Evolutionary conservation across 2,113 vertebrate species (phyloP).

Genomic region (Canis aureus): DNA sequence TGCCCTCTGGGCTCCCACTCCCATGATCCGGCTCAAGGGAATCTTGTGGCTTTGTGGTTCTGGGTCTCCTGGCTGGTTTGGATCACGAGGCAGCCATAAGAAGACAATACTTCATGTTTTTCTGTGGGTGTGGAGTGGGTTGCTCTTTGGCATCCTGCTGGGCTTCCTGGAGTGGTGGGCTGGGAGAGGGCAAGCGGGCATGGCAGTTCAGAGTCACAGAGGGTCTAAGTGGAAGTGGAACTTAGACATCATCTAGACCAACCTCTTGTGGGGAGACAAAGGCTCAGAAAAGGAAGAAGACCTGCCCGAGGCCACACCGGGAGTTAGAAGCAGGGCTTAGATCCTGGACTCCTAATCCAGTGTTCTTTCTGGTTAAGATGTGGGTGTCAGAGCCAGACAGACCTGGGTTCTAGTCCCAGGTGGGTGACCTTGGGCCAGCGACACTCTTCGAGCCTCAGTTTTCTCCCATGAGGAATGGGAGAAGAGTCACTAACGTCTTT

Average conservation of each 20-base stretch:
- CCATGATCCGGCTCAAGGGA: neutral
- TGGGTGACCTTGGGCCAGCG: neutral
- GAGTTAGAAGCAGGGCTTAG: neutral
- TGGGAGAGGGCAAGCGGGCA: neutral
- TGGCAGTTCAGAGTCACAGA: neutral
- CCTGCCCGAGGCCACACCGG: neutral
- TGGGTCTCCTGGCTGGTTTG: neutral
- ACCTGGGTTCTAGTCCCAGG: neutral
- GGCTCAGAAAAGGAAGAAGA: neutral
- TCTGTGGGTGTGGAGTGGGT: neutral
- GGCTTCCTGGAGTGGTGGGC: neutral
- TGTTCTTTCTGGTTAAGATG: neutral
- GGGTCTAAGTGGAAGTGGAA: neutral
- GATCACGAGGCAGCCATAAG: neutral
- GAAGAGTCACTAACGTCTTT: neutral
- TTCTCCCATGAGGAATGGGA: neutral
- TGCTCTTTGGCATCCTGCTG: neutral
- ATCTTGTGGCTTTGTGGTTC: slow-evolving; percentile 75
- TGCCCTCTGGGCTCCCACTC: neutral
- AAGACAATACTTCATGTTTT: neutral
- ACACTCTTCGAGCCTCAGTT: neutral
- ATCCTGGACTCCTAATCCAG: neutral
- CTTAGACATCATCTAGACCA: neutral
- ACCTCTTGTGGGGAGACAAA: neutral
- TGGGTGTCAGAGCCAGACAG: neutral